Evolutionary conservation across 2,113 vertebrate species (phyloP), one percentile per base, ranked within the genome.

Genomic region (Atlantisia rogersi): DNA sequence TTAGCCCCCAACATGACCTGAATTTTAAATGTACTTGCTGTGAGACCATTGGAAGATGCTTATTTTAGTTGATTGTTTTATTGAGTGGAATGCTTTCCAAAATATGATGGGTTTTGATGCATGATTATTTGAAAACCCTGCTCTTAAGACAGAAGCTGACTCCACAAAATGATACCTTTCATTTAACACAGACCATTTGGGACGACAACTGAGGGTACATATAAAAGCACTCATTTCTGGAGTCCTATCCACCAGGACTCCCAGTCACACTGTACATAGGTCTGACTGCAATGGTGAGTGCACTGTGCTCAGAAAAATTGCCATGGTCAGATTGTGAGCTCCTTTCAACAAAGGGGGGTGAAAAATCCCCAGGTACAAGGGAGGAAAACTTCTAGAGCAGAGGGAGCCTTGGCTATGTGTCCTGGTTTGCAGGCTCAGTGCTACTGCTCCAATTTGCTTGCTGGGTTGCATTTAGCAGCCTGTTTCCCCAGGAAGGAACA

Each of bases 231-330:
- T 78, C 1, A 1, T 39, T 46, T 78, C 39, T 17, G 15, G 67
- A 48, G 29, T 46, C 1, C 2, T 0, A 0, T 5, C 44, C 44
- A 46, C 44, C 17, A 46, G 44, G 17, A 46, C 44, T 46, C 44
- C 44, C 44, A 46, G 44, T 46, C 44, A 46, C 17, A 28, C 18
- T 28, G 17, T 46, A 18, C 22, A 5, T 55, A 4, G 2, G 11
- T 19, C 25, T 73, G 40, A 40, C 37, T 11, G 62, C 39, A 67
- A 2, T 1, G 19, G 53, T 1, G 32, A 32, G 22, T 4, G 10
- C 28, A 17, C 8, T 24, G 24, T 39, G 24, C 19, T 18, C 2
- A 2, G 64, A 35, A 52, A 40, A 39, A 29, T 5, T 26, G 21
- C 15, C 14, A 6, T 1, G 25, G 13, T 31, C 63, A 86, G 60